Evolutionary conservation across 2,888 invertebrate species (phyloP), one percentile per base, ranked within the genome.

Genomic region (Acleris holmiana): DNA sequence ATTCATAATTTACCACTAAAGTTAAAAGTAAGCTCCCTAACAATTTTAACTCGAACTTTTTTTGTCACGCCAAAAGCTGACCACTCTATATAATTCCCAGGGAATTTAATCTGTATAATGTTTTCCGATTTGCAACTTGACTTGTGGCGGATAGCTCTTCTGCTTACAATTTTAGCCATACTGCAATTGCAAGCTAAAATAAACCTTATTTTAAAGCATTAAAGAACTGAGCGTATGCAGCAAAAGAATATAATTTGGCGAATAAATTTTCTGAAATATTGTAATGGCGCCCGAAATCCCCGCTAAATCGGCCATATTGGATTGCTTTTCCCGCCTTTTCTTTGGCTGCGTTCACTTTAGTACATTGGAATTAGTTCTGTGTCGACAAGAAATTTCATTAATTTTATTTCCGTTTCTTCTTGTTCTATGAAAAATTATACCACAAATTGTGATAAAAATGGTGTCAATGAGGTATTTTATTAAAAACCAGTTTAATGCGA

Each of bases 51-150:
- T 15, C 1, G 4, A n/a, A 41, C 15, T 41, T 15, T 15, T 15
- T 15, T 48, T n/a, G n/a, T 46, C 35, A 6, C 15, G 40, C 23
- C 18, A 49, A 35, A 40, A 4, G 59, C 51, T 18, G 64, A 8
- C 67, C 69, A 64, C 86, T 83, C 84, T 75, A 67, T 79, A 72
- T 18, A 69, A 57, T 68, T 80, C 76, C 69, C 21, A 57, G 55
- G 70, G 79, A 77, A 84, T 85, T 86, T 84, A 86, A 87, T 87
- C 85, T 84, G 80, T 85, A 80, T 85, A 86, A 86, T 86, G 87
- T 84, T 86, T 86, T 80, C 78, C 80, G 82, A 85, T 85, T 86
- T 83, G 80, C 82, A 80, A 82, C 84, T 84, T 85, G 85, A 83
- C 86, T 86, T 85, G 85, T 80, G 83, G 84, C 80, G 75, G 75